A percentile compares a stretch with the other conserved stretches of the same genome.
phyloP scores from a whole-genome alignment of 2,888 invertebrate genomes.

The Caenorhabditis japonica region DNA sequence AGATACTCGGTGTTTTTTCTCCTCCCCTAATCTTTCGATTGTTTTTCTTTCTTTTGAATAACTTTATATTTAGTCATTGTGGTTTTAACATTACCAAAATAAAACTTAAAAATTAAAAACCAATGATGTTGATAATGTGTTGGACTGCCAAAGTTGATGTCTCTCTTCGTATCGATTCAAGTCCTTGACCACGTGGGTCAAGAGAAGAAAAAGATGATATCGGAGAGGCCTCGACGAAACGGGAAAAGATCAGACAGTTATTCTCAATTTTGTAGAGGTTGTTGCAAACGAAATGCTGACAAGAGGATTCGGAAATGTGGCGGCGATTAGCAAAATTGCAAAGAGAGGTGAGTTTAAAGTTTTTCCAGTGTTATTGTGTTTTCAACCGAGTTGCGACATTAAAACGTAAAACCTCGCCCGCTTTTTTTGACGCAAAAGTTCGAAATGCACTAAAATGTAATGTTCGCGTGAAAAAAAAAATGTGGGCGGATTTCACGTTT shows the following conservation, averaged over 20 bases:
- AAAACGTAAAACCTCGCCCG: too few relatives aligned
- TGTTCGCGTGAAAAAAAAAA: too few relatives aligned
- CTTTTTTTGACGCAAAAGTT: too few relatives aligned
- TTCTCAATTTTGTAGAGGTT: conserved; percentile 6
- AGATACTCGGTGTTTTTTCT: conserved; percentile 37
- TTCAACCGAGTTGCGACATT: too few relatives aligned
- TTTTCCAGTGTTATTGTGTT: too few relatives aligned
- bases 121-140: neutral
- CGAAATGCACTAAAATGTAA: too few relatives aligned
- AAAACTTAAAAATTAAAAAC: neutral
- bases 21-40: conserved; percentile 20
- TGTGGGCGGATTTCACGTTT: too few relatives aligned
- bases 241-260: conserved; percentile 22
- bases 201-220: conserved; percentile 37
- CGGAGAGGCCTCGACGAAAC: conserved; percentile 12
- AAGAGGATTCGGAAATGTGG: conserved; percentile 33
- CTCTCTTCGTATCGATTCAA: conserved; percentile 43
- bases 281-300: conserved; percentile 35
- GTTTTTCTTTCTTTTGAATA: conserved; percentile 14
- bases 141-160: conserved; percentile 20
- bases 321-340: conserved; percentile 21
- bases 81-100: conserved; percentile 1
- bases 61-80: conserved; percentile 7
- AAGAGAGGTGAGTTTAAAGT: conserved; percentile 24
- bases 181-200: conserved; percentile 44